phyloP scores from a whole-genome alignment of 2,113 vertebrate species.

The Oryzias celebensis region DNA sequence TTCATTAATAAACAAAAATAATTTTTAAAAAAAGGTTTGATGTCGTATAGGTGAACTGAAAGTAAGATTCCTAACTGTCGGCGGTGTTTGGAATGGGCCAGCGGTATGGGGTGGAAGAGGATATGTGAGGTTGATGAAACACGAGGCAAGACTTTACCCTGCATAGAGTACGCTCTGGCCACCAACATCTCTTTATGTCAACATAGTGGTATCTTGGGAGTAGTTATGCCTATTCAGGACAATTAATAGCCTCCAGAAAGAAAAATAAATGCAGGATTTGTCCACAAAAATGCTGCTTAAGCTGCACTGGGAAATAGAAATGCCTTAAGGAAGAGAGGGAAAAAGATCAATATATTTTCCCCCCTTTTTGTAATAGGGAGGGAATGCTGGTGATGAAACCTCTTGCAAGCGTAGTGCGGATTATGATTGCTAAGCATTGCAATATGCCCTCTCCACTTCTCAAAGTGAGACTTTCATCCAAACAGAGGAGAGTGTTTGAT shows the following conservation, averaged over 20 bases:
- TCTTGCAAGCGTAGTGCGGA: conserved; percentile 71
- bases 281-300: conserved; percentile 75
- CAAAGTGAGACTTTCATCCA: conserved; percentile 70
- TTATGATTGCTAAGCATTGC: conserved; percentile 77
- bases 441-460: conserved; percentile 69
- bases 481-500: conserved; percentile 57
- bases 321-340: conserved; percentile 60
- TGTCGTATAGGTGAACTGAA: conserved; percentile 56
- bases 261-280: conserved; percentile 70
- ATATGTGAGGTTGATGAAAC: conserved; percentile 77
- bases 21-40: conserved; percentile 47
- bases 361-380: conserved; percentile 53
- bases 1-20: conserved; percentile 50
- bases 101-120: conserved; percentile 46
- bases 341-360: conserved; percentile 65
- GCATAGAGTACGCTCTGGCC: conserved; percentile 47
- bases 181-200: conserved; percentile 56
- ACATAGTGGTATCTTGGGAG: conserved; percentile 54
- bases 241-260: conserved; percentile 72
- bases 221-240: conserved; percentile 70
- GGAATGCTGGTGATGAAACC: conserved; percentile 77
- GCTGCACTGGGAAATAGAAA: conserved; percentile 73
- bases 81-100: conserved; percentile 51
- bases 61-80: conserved; percentile 55
- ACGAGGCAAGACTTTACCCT: conserved; percentile 67